Evolutionary conservation across 2,888 invertebrate genomes (phyloP).

Genomic region (Ennomos erosarius): DNA sequence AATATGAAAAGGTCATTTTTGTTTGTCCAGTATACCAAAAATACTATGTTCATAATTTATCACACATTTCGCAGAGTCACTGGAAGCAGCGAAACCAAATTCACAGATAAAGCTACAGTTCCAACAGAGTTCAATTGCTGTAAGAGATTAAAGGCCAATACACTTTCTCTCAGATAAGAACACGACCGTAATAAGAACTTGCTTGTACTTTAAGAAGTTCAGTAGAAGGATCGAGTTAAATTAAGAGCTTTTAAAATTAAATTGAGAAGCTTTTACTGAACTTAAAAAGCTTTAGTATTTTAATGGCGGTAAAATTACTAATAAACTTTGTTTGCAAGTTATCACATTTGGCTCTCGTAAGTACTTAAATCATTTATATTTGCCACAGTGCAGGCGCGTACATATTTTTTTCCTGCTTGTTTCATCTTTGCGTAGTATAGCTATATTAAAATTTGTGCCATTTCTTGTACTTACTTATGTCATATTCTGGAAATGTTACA

Average conservation of each 20-base stretch:
- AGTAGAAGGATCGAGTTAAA: constrained; percentile 38
- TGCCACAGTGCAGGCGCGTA: no score
- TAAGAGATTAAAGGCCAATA: constrained; percentile 54
- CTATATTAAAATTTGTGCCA: no score
- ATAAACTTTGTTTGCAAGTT: no score
- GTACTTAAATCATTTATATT: no score
- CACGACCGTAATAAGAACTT: constrained; percentile 48
- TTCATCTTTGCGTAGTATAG: no score
- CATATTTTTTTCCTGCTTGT: no score
- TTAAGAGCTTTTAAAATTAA: constrained; percentile 23
- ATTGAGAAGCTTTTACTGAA: constrained; percentile 18
- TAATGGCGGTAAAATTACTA: no score
- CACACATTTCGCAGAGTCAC: constrained; percentile 45
- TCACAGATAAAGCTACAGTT: constrained; percentile 19
- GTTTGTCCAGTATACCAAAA: constrained; percentile 26
- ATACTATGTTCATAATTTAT: constrained; percentile 43
- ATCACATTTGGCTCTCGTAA: no score
- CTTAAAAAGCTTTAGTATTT: constrained; percentile 13
- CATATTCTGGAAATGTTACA: no score
- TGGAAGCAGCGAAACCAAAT: constrained; percentile 45
- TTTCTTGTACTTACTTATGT: no score
- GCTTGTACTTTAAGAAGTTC: constrained; percentile 38
- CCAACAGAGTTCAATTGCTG: constrained; percentile 45
- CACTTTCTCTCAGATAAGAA: constrained; percentile 40
- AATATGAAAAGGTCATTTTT: no score